These are phyloP conservation scores for Notamacropus eugenii DNA, from an alignment of 2,797 vertebrate genomes.

Conservation along the genomic window DNA sequence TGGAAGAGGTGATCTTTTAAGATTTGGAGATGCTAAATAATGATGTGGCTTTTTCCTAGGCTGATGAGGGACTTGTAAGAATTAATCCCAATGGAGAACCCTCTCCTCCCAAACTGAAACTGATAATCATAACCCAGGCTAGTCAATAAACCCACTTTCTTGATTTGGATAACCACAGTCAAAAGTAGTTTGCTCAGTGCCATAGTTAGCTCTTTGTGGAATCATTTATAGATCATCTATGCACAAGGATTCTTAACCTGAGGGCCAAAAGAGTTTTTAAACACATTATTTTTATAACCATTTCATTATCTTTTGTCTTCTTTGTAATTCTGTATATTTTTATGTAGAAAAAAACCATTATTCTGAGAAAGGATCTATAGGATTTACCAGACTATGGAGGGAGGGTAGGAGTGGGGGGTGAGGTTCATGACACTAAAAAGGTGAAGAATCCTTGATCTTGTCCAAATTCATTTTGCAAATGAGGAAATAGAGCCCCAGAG, in stretches of 20 bases:
- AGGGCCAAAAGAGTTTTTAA: background rate
- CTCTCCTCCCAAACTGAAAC: background rate
- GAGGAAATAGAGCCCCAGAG: background rate
- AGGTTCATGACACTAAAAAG: background rate
- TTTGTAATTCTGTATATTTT: background rate
- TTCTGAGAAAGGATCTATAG: background rate
- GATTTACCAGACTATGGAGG: background rate
- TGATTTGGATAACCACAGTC: background rate
- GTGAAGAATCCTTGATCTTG: background rate
- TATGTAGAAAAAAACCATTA: background rate
- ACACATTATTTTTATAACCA: background rate
- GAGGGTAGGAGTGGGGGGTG: background rate
- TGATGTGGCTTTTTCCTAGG: background rate
- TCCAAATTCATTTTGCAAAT: background rate
- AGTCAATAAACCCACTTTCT: background rate
- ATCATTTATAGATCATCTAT: background rate
- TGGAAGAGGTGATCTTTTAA: conserved; percentile 18
- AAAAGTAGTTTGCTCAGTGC: background rate
- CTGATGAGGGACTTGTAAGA: background rate
- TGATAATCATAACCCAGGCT: background rate
- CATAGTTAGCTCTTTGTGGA: background rate
- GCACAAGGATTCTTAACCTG: background rate
- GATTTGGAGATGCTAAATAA: conserved; percentile 6
- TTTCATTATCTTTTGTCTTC: background rate
- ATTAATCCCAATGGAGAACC: background rate